Conservation (phyloP, 2,113 vertebrate genomes). For the Cottus gobio region DNA sequence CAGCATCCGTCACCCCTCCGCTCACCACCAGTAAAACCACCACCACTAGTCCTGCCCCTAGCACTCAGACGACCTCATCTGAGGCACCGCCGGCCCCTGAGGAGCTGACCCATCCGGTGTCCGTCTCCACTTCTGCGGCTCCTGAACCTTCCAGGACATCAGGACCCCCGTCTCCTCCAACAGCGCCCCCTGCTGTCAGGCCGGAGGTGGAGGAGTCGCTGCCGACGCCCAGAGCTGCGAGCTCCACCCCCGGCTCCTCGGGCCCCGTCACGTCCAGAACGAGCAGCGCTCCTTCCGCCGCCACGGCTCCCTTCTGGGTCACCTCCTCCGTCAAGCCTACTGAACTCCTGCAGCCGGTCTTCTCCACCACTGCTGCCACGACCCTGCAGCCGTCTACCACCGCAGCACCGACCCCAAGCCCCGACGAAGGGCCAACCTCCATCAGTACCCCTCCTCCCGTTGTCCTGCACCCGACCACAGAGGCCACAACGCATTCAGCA, state of each 20-base stretch:
- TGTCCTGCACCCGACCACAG: constrained; percentile 22
- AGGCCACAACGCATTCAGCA: constrained; percentile 54
- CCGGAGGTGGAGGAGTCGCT: constrained; percentile 55
- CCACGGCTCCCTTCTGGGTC: constrained; percentile 59
- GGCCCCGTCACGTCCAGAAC: constrained; percentile 44
- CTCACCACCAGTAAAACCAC: constrained; percentile 32
- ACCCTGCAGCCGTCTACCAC: constrained; percentile 13
- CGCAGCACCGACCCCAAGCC: constrained; percentile 23
- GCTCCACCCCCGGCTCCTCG: constrained; percentile 1
- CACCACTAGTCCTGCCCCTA: not conserved
- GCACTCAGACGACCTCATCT: constrained; percentile 17
- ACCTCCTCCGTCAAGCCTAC: constrained; percentile 38
- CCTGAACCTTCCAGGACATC: constrained; percentile 30
- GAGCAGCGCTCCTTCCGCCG: constrained; percentile 49
- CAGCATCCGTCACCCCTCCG: constrained; percentile 9
- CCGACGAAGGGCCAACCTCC: constrained; percentile 21
- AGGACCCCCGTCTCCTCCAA: constrained; percentile 16
- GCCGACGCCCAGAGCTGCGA: constrained; percentile 27
- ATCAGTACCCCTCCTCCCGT: constrained; percentile 38
- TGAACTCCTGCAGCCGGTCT: not conserved
- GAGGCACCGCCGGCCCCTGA: not conserved
- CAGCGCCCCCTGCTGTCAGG: constrained; percentile 25
- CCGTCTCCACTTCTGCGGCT: constrained; percentile 11
- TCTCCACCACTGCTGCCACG: constrained; percentile 29
- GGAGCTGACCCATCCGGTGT: not conserved